Base-by-base conservation (phyloP, 2,888 invertebrate genomes). In the Cataglyphis cursor region DNA sequence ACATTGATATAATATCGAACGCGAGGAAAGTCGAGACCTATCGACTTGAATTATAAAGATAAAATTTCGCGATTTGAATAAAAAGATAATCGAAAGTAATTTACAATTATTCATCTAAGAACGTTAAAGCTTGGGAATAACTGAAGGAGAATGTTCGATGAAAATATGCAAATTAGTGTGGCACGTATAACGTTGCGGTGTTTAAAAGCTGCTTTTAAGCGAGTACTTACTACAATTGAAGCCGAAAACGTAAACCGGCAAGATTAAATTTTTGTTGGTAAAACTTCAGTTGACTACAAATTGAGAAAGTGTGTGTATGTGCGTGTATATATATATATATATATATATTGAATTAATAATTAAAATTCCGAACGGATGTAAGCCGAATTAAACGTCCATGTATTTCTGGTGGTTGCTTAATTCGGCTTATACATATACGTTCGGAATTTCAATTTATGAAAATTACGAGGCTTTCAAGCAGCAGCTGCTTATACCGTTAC, bases 361-460 rank as follows among this genome's bases (percentile, higher is more conserved):
- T 31, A 6, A 31, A 31, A 31, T 31, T 31, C 31, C 31, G 31
- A 31, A 31, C 31, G 31, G 31, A 31, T 31, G 31, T 5, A 31
- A 31, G 31, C 31, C 31, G 31, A 31, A 31, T 31, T 5, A 31
- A 65, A 24, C 38, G 12, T 12, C 12, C 9, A 10, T 21, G 54
- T 38, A 9, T 64, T 35, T 51, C 24, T 64, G 54, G 8, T 18
- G 65, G 54, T 31, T 35, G 18, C 3, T 68, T 70, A 48, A 70
- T 80, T 80, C 35, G 59, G 24, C 24, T 57, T 18, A 2, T 18
- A 2, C 1, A 21, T 15, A 44, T 10, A 8, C 44, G 28, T 31
- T 9, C 10, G n/a, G 35, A 70, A 80, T 68, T 68, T 35, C 61
- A 70, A 80, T 80, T 68, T 70, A 78, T 44, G 68, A 80, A 61